These are phyloP conservation scores for Phaethon lepturus DNA, from an alignment of 2,113 vertebrate species.

Conservation along the genomic window DNA sequence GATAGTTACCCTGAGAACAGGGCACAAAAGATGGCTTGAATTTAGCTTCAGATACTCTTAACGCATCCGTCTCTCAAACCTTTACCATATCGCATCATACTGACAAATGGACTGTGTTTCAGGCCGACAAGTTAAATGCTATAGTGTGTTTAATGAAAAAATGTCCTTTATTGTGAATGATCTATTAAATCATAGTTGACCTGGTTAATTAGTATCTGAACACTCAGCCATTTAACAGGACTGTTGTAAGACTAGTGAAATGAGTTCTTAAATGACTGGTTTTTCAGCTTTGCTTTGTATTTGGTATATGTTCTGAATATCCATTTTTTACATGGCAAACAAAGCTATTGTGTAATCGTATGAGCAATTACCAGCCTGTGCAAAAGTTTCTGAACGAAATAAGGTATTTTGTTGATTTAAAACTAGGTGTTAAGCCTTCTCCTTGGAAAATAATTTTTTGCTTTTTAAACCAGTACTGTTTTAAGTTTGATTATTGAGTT, in stretches of 20 bases:
- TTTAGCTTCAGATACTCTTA: conserved; percentile 66
- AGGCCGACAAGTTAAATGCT: conserved; percentile 54
- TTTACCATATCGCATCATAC: conserved; percentile 27
- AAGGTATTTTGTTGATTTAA: background rate
- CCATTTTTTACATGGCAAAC: background rate
- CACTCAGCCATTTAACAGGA: conserved; percentile 50
- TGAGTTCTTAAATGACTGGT: background rate
- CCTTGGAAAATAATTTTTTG: background rate
- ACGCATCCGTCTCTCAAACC: conserved; percentile 55
- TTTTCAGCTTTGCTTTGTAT: background rate
- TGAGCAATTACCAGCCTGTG: background rate
- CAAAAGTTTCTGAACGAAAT: background rate
- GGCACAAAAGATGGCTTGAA: conserved; percentile 68
- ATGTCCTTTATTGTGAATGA: conserved; percentile 50
- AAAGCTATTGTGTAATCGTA: background rate
- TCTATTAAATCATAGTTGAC: conserved; percentile 67
- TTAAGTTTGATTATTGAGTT: background rate
- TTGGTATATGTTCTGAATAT: background rate
- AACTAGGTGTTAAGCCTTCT: background rate
- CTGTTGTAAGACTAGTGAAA: conserved; percentile 41
- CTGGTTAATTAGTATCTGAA: conserved; percentile 66
- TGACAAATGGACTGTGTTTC: conserved; percentile 69
- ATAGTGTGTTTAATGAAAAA: conserved; percentile 51
- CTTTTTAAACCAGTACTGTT: background rate
- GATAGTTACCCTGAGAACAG: conserved; percentile 71